Evolutionary conservation across 2,113 vertebrate species (phyloP).

Genomic region (Gorsachius goisagi): DNA sequence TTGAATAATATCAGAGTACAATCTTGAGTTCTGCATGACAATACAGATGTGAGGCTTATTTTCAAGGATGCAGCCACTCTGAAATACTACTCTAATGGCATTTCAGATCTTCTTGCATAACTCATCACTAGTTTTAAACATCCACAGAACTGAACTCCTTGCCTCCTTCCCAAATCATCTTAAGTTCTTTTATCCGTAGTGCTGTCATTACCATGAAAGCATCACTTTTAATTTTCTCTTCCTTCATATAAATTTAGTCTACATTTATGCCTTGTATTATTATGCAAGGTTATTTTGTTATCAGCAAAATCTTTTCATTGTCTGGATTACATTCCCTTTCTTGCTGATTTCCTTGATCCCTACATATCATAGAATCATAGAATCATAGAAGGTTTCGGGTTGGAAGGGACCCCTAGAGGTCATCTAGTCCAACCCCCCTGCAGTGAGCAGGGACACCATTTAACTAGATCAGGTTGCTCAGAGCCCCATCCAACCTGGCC

Average conservation of each 20-base stretch:
- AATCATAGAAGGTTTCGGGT: no score
- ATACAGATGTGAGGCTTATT: neutral
- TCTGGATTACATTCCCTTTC: neutral
- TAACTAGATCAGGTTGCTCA: no score
- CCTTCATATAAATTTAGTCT: neutral
- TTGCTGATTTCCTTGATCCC: neutral
- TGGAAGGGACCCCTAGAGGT: no score
- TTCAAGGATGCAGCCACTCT: neutral
- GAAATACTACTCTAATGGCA: neutral
- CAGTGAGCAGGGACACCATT: no score
- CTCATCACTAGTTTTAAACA: neutral
- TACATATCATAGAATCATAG: no score
- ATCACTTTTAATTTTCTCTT: neutral
- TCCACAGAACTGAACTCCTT: neutral
- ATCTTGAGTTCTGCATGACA: neutral
- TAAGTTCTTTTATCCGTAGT: neutral
- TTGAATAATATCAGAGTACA: neutral
- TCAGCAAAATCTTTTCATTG: neutral
- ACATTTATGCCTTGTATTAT: neutral
- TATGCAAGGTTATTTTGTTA: neutral
- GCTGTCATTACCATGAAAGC: neutral
- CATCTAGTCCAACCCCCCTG: no score
- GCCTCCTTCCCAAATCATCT: neutral
- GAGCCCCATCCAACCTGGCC: no score
- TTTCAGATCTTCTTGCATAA: neutral